These are phyloP conservation scores for Petrolisthes manimaculis DNA, from an alignment of 2,888 invertebrate species.

Conservation along the genomic window DNA sequence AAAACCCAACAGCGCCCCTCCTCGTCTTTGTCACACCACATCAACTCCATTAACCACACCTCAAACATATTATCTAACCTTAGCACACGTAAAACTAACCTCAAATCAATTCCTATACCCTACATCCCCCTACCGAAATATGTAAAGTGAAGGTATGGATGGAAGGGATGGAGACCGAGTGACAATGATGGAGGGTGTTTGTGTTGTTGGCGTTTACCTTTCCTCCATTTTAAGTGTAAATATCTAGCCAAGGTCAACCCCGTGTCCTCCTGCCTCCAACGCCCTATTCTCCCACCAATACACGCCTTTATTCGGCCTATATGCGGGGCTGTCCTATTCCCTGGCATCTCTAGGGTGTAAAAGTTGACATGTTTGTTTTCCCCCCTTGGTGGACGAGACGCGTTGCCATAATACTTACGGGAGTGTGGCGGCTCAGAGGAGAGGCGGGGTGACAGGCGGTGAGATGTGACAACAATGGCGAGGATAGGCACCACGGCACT, in stretches of 20 bases:
- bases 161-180: no score
- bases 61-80: no score
- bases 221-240: constrained; percentile 9
- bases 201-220: neutral
- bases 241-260: constrained; percentile 29
- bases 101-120: no score
- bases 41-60: no score
- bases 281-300: neutral
- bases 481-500: neutral
- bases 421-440: neutral
- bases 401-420: constrained; percentile 56
- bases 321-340: neutral
- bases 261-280: neutral
- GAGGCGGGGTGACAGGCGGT: constrained; percentile 9
- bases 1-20: no score
- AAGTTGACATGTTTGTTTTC: constrained; percentile 34
- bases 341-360: neutral
- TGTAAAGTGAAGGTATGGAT: no score
- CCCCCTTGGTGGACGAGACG: neutral
- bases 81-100: no score
- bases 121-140: no score
- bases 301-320: neutral
- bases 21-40: no score
- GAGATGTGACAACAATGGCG: constrained; percentile 61
- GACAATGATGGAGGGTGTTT: no score